Evolutionary conservation across 1,140 invertebrate species (phyloP), one percentile per base, ranked within the genome.

Genomic region (Drosophila oshimai): DNA sequence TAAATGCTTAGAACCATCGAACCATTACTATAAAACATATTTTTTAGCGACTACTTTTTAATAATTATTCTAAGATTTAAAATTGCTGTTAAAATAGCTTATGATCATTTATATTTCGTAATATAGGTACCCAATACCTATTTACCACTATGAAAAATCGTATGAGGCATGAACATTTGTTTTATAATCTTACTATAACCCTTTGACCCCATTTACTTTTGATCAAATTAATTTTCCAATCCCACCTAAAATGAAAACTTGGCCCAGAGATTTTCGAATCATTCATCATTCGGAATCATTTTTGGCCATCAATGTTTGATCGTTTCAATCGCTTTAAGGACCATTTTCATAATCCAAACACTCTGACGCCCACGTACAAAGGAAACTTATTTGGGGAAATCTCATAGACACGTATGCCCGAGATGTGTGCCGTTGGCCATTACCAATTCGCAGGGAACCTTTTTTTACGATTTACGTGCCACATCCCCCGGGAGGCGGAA

Each of bases 401-500:
- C 67, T 71, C 68, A 71, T 71, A 71, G 68, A 71, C 68, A 71
- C 68, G 68, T 71, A 71, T 71, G 51, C 18, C 34, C 10, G 26
- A 37, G 42, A 26, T 44, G 44, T 61, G 68, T 46, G 67, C 68
- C 68, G 29, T 70, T 61, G 67, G 67, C 68, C 68, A 71, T 61
- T 71, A 65, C 61, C 58, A 65, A 64, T 73, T 57, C 57, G 75
- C 26, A 42, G 75, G 50, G 49, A 73, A 84, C 80, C 79, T 84
- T 84, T 86, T 83, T 84, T 84, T 84, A 86, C 79, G 79, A 84
- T 86, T 75, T 84, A 84, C 79, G 79, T 84, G 79, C 80, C 80
- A 51, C 77, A 75, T 86, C 79, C 79, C 80, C 29, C 33, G 79
- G 80, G 80, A 79, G 44, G 24, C 18, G 7, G 5, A 6, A 39